Percentiles rank a stretch among this genome's conserved stretches.
phyloP scores from a whole-genome alignment of 2,113 vertebrate genomes.

The Leptobrachium leishanense region DNA sequence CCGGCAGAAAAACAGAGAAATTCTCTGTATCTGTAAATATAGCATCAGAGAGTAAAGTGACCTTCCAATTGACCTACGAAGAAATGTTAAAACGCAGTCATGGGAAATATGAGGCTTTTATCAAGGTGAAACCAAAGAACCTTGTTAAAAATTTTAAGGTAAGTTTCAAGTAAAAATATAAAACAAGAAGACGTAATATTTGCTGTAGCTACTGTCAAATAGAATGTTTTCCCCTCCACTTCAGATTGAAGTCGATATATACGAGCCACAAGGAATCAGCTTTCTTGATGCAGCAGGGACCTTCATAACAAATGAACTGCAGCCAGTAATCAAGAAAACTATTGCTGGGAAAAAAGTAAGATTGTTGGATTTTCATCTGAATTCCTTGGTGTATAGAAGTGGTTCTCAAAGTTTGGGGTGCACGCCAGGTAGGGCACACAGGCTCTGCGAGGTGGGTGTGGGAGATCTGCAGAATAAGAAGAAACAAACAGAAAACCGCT shows the following conservation, averaged over 20 bases:
- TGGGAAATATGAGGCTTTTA: conserved; percentile 82
- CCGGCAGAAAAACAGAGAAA: conserved; percentile 87
- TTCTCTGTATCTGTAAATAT: conserved; percentile 86
- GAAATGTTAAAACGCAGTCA: conserved; percentile 82
- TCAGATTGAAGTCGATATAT: conserved; percentile 82
- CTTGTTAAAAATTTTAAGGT: conserved; percentile 87
- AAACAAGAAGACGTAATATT: no score
- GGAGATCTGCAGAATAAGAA: no score
- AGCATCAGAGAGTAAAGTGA: conserved; percentile 81
- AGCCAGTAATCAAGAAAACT: conserved; percentile 72
- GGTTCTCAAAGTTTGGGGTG: no score
- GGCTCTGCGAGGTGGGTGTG: no score
- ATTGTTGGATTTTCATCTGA: no score
- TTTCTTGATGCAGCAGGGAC: conserved; percentile 76
- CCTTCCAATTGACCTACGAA: conserved; percentile 88
- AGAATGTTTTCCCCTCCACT: conserved; percentile 13
- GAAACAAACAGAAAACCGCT: no score
- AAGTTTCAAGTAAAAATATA: conserved; percentile 19
- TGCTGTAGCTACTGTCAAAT: no score
- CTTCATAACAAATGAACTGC: conserved; percentile 72
- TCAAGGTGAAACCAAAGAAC: conserved; percentile 85
- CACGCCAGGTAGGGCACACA: no score
- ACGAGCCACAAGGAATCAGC: conserved; percentile 79
- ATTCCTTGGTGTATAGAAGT: no score
- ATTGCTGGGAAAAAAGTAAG: conserved; percentile 74